Evolutionary conservation across 2,797 vertebrate species (phyloP), one percentile per base, ranked within the genome.

Genomic region (Neosalanx taihuensis): DNA sequence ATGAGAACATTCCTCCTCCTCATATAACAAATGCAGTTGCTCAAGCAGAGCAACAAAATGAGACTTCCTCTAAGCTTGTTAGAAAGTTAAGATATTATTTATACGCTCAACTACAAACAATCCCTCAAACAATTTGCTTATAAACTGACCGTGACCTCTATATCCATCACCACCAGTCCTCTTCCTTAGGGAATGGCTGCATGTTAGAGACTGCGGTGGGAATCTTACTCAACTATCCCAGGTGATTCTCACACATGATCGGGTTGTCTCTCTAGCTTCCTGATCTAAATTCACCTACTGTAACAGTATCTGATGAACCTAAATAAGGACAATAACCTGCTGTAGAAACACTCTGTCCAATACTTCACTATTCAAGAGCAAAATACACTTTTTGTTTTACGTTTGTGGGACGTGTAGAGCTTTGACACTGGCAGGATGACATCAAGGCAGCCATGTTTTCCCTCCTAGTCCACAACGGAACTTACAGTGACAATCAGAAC

Each of bases 11-110:
- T 63, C 7, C n/a, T 63, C 29, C 57, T 15, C 72, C 81, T 57
- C 70, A 75, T 75, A 67, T 64, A 75, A 65, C 69, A 53, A 59
- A 56, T 20, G 13, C 9, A 65, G 76, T 68, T 51, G 35, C 64
- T 73, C 17, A 62, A n/a, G 81, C 70, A 72, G 70, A 70, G 41
- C 59, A 61, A 51, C n/a, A 46, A 9, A 46, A 13, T 46, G 10
- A 13, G 41, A 13, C 41, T 46, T 46, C 41, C 10, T 12, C 41
- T 46, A 46, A 46, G 12, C 58, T 30, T 61, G 26, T 61, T 5
- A 61, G 59, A 61, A 61, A 56, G 18, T 3, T 13, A 46, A 46
- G 41, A 13, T 46, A 46, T 46, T 3, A 46, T 46, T 9, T 46
- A 46, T 13, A 46, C 10, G 41, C 41, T 46, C 10, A 12, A 46